Conservation (phyloP, 2,797 vertebrate species). For the Myiothlypis coronata region DNA sequence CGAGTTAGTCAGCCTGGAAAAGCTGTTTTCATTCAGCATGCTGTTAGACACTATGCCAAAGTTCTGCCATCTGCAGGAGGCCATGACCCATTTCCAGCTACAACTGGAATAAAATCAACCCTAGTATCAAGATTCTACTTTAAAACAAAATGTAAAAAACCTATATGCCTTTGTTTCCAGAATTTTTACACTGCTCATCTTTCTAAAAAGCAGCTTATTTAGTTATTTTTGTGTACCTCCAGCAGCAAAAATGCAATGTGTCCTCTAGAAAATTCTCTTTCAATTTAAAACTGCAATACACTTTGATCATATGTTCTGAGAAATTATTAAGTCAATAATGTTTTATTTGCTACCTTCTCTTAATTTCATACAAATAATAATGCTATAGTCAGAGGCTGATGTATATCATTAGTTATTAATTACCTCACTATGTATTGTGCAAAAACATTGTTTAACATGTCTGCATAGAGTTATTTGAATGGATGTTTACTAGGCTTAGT, state of each 20-base stretch:
- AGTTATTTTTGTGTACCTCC: neutral
- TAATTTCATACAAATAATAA: neutral
- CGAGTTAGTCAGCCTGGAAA: neutral
- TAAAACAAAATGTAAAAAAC: neutral
- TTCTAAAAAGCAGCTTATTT: neutral
- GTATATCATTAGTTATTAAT: neutral
- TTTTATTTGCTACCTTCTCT: neutral
- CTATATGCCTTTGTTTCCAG: neutral
- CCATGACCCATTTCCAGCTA: neutral
- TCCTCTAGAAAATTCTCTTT: neutral
- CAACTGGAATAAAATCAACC: neutral
- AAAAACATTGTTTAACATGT: neutral
- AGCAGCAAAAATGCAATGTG: neutral
- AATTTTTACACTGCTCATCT: neutral
- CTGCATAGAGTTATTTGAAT: neutral
- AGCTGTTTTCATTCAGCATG: neutral
- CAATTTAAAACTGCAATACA: neutral
- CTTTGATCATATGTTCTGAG: neutral
- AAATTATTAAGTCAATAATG: neutral
- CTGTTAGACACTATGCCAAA: neutral
- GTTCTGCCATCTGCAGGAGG: neutral
- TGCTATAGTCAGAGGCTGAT: neutral
- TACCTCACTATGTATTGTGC: neutral
- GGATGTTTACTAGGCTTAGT: neutral
- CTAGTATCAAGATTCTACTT: neutral